A percentile compares a stretch with the other conserved stretches of the same genome.
Evolutionary conservation across 2,888 invertebrate species (phyloP).

Genomic region (Luffia ferchaultella): DNA sequence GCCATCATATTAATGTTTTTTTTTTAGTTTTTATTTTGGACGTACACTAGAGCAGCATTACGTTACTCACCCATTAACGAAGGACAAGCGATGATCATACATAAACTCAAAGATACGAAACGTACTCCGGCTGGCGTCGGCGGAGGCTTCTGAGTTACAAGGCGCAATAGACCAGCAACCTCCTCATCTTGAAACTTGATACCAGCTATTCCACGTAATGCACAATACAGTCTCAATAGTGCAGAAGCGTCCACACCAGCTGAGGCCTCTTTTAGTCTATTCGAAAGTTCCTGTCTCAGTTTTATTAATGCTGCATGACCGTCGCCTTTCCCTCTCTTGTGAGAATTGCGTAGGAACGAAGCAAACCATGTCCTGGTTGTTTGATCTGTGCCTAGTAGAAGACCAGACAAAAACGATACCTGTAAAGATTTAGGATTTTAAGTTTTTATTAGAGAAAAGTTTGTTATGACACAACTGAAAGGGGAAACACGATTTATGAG

Average conservation of each 20-base stretch:
- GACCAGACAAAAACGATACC: conserved; percentile 88
- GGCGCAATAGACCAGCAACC: conserved; percentile 80
- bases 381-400: conserved; percentile 90
- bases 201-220: conserved; percentile 90
- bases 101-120: conserved; percentile 91
- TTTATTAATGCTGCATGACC: conserved; percentile 71
- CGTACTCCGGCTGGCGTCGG: conserved; percentile 92
- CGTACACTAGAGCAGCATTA: too few species aligned
- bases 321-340: conserved; percentile 81
- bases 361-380: conserved; percentile 93
- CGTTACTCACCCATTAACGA: conserved; percentile 74
- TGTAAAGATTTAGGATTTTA: too few species aligned
- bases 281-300: conserved; percentile 80
- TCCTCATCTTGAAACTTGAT: conserved; percentile 95
- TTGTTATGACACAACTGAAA: too few species aligned
- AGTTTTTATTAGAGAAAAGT: not conserved
- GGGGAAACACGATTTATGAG: too few species aligned
- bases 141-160: conserved; percentile 88
- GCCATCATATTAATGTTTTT: too few species aligned
- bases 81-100: conserved; percentile 94
- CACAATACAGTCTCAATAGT: conserved; percentile 88
- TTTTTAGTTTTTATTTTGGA: too few species aligned
- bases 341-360: conserved; percentile 86
- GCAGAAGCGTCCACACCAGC: conserved; percentile 89
- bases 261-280: conserved; percentile 73